These are phyloP conservation scores for Tenualosa thibaudeaui DNA, from an alignment of 2,797 vertebrate species.

Conservation along the genomic window DNA sequence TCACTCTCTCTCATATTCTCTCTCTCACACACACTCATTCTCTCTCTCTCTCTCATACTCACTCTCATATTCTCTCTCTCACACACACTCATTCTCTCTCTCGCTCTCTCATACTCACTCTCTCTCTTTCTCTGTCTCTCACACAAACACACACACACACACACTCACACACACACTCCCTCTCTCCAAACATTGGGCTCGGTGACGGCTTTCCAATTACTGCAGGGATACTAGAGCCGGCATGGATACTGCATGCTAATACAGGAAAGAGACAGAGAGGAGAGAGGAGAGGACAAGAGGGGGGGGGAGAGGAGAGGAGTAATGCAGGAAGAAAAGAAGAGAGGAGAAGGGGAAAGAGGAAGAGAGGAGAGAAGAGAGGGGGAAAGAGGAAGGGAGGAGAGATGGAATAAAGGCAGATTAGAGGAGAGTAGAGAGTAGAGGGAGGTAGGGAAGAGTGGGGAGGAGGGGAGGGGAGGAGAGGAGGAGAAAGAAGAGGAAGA, in stretches of 20 bases:
- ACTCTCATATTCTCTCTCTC: not conserved
- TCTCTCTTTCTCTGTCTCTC: not conserved
- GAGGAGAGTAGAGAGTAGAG: not conserved
- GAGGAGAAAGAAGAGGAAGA: not conserved
- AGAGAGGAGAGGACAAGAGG: not conserved
- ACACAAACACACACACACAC: slow-evolving; percentile 14
- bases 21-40: not conserved
- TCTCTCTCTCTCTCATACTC: not conserved
- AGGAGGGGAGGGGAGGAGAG: not conserved
- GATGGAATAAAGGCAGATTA: not conserved
- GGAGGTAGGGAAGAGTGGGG: not conserved
- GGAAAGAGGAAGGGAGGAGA: not conserved
- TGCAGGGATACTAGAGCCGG: slow-evolving; percentile 64
- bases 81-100: slow-evolving; percentile 40
- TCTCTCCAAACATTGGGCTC: slow-evolving; percentile 61
- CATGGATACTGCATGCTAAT: slow-evolving; percentile 75
- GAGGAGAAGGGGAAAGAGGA: not conserved
- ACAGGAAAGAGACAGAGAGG: slow-evolving; percentile 54
- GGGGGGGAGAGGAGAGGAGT: not conserved
- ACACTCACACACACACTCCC: slow-evolving; percentile 41
- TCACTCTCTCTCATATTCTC: not conserved
- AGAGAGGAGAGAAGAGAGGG: not conserved
- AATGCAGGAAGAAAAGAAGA: not conserved
- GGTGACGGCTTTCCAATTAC: slow-evolving; percentile 79
- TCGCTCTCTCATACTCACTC: not conserved